Evolutionary conservation across 2,888 invertebrate species (phyloP).

Genomic region (Margaritifera margaritifera): DNA sequence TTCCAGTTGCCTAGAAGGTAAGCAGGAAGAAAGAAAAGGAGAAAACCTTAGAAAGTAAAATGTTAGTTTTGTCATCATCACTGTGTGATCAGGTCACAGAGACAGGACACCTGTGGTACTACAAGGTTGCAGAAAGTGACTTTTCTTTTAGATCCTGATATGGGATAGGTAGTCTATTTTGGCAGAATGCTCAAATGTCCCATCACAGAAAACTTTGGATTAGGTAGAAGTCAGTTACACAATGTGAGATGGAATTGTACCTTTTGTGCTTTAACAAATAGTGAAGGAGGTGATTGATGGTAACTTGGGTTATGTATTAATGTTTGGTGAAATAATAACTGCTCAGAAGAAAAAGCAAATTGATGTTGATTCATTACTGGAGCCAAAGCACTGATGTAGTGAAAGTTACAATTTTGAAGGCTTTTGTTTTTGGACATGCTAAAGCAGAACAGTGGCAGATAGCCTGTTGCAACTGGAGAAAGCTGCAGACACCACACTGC

Average conservation of each 20-base stretch:
- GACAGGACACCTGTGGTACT: no score
- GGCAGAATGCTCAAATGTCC: no score
- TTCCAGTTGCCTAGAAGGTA: no score
- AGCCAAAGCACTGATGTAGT: constrained; percentile 13
- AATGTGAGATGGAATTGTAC: constrained; percentile 14
- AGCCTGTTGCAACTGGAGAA: neutral
- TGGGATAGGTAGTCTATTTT: no score
- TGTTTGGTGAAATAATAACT: constrained; percentile 19
- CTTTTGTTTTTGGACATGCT: constrained; percentile 11
- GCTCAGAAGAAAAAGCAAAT: constrained; percentile 16
- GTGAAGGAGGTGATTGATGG: constrained; percentile 22
- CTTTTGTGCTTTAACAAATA: constrained; percentile 12
- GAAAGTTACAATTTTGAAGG: constrained; percentile 15
- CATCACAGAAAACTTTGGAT: no score
- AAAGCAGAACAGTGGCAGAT: constrained; percentile 8
- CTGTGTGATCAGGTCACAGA: no score
- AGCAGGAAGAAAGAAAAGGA: no score
- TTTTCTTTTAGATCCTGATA: no score
- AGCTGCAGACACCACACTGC: constrained; percentile 5
- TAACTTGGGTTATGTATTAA: constrained; percentile 13
- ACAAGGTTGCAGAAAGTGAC: no score
- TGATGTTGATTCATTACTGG: constrained; percentile 13
- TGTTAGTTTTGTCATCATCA: no score
- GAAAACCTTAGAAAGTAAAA: no score
- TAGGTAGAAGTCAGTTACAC: no score